Conservation (phyloP, 23 tunicate genomes). For the Ascidia mentula region DNA sequence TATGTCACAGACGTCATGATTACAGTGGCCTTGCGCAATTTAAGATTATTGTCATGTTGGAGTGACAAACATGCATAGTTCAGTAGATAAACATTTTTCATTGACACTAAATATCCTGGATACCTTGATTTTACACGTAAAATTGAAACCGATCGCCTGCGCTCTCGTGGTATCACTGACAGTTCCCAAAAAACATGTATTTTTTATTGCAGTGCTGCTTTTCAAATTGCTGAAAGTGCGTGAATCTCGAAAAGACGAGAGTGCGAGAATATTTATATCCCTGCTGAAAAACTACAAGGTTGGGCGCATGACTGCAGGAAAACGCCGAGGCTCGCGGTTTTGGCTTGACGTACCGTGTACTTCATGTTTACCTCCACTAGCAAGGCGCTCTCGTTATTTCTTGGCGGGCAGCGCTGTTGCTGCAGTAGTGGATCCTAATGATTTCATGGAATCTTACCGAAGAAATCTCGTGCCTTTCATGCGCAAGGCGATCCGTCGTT, state of each 20-base stretch:
- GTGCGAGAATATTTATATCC: not conserved
- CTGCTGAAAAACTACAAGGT: not conserved
- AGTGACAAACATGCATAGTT: no score
- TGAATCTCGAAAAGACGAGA: not conserved
- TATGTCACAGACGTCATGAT: no score
- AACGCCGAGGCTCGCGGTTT: not conserved
- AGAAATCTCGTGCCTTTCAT: not conserved
- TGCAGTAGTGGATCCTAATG: not conserved
- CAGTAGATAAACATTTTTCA: no score
- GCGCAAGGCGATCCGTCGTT: not conserved
- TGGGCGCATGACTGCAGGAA: not conserved
- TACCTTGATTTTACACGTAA: no score
- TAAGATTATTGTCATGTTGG: no score
- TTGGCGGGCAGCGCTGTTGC: not conserved
- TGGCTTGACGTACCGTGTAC: not conserved
- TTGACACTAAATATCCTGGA: no score
- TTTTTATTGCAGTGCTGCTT: not conserved
- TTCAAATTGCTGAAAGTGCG: not conserved
- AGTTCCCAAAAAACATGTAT: not conserved
- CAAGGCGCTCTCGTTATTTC: not conserved
- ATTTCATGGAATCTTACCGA: not conserved
- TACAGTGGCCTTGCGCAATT: no score
- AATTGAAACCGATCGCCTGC: no score
- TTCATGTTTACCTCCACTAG: not conserved
- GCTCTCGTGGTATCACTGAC: no score